These are phyloP conservation scores for Psilopsiagon aurifrons DNA, from an alignment of 2,113 vertebrate genomes.

Conservation along the genomic window DNA sequence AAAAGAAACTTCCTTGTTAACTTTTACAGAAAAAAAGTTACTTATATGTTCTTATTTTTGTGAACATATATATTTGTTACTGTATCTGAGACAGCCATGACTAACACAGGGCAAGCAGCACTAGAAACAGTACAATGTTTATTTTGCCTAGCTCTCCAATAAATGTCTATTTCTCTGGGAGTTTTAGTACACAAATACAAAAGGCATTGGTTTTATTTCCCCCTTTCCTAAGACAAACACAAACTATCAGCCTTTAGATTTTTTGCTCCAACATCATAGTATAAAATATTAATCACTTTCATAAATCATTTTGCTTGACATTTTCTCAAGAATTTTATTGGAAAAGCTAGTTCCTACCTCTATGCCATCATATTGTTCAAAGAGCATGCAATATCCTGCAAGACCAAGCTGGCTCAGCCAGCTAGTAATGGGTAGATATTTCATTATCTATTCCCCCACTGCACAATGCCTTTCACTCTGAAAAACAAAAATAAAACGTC, in stretches of 20 bases:
- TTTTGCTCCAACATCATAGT: not conserved
- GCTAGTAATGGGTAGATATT: slow-evolving; percentile 78
- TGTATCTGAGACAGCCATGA: not conserved
- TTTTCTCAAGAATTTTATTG: not conserved
- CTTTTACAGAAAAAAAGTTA: not conserved
- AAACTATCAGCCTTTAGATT: not conserved
- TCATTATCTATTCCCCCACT: slow-evolving; percentile 62
- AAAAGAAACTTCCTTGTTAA: not conserved
- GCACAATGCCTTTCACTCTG: not conserved
- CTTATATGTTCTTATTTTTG: not conserved
- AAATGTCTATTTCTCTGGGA: not conserved
- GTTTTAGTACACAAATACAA: not conserved
- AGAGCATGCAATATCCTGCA: slow-evolving; percentile 73
- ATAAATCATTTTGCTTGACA: not conserved
- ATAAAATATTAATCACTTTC: not conserved
- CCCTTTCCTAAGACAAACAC: not conserved
- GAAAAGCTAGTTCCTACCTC: slow-evolving; percentile 72
- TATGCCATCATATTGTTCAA: slow-evolving; percentile 79
- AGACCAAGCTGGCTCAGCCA: slow-evolving; percentile 81
- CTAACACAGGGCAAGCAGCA: not conserved
- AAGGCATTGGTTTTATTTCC: not conserved
- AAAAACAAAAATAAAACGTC: not conserved
- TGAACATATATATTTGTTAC: not conserved
- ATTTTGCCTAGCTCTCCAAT: not conserved
- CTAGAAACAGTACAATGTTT: not conserved